Percentiles rank a stretch among this genome's conserved stretches.
Evolutionary conservation across 2,797 vertebrate species (phyloP).

Genomic region (Helicolenus hilgendorfi): DNA sequence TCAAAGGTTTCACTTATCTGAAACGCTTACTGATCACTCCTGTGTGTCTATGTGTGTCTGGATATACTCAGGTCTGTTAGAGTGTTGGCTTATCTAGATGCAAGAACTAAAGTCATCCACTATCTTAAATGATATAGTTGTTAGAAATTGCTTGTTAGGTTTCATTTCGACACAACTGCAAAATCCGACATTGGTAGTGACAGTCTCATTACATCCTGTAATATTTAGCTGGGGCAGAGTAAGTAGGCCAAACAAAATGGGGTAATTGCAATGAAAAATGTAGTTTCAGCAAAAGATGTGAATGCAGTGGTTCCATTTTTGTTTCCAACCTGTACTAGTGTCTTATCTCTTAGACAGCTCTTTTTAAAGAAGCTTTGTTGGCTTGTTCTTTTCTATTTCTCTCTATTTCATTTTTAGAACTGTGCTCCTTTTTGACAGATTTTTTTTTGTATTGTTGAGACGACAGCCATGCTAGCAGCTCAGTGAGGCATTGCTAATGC

Average conservation of each 20-base stretch:
- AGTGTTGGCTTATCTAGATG: conserved; percentile 24
- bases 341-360: background rate
- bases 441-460: conserved; percentile 7
- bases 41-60: conserved; percentile 2
- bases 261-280: conserved; percentile 59
- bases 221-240: conserved; percentile 68
- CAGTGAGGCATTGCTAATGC: background rate
- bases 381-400: background rate
- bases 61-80: conserved; percentile 24
- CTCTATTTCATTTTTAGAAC: background rate
- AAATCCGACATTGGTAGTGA: conserved; percentile 66
- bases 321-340: conserved; percentile 1
- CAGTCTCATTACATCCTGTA: conserved; percentile 70
- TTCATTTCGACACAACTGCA: conserved; percentile 51
- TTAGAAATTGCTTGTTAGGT: conserved; percentile 70
- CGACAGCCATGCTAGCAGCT: background rate
- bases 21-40: conserved; percentile 57
- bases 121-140: conserved; percentile 42
- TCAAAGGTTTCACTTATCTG: conserved; percentile 78
- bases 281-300: conserved; percentile 56
- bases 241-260: conserved; percentile 76
- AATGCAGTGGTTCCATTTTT: conserved; percentile 25
- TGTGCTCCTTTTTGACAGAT: conserved; percentile 5
- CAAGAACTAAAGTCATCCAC: conserved; percentile 26
- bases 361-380: background rate